Evolutionary conservation across 2,888 invertebrate species (phyloP).

Genomic region (Brachylomia viminalis): DNA sequence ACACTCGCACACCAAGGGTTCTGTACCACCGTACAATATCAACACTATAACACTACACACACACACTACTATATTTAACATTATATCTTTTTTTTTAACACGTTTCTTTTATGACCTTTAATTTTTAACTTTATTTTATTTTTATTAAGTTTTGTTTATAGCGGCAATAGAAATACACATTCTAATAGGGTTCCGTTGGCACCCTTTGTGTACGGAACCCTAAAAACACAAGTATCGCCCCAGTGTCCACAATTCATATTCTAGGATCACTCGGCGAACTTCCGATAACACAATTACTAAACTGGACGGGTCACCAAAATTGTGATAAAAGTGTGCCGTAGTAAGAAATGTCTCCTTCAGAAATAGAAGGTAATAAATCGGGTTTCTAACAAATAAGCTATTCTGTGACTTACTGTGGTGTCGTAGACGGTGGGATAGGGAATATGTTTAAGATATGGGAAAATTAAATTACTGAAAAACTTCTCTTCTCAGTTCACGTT

Average conservation of each 20-base stretch:
- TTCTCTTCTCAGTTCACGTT: background rate
- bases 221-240: conserved; percentile 21
- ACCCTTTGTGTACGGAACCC: too few species aligned
- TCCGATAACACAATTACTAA: conserved; percentile 59
- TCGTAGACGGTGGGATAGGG: background rate
- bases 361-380: conserved; percentile 24
- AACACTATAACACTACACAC: too few species aligned
- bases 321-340: conserved; percentile 47
- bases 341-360: conserved; percentile 17
- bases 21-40: too few species aligned
- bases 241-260: conserved; percentile 55
- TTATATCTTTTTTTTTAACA: too few species aligned
- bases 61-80: too few species aligned
- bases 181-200: too few species aligned
- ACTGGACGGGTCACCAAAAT: conserved; percentile 39
- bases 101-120: too few species aligned
- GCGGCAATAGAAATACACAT: too few species aligned
- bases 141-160: too few species aligned
- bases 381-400: conserved; percentile 27
- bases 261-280: conserved; percentile 51
- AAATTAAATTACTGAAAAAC: background rate
- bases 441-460: background rate
- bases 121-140: too few species aligned
- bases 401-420: conserved; percentile 20
- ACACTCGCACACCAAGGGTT: too few species aligned